Base-by-base conservation (phyloP, 92 coral and sea anemone species). In the Phenganax subtilis region DNA sequence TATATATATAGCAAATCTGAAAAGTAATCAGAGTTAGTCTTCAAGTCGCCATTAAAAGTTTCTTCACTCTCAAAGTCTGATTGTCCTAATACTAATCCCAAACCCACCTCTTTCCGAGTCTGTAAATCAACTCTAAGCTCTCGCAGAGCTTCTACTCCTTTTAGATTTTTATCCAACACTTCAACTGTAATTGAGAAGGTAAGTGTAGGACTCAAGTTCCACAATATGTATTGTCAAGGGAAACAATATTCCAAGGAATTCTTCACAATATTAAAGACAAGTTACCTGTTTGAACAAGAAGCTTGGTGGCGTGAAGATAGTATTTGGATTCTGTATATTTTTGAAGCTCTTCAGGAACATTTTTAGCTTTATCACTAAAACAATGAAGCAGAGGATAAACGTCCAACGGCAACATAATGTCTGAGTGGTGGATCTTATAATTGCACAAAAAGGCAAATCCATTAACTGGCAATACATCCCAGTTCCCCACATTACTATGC, bases 261-360 rank as follows among this genome's bases (percentile, higher is more conserved):
- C 47, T 37, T 37, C 17, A 12, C 16, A 15, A 10, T 55, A 59
- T 55, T 14, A 10, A 47, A 15, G 30, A 16, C 15, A 66, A 20
- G 8, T 9, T n/a, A 91, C 99, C 99, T 90, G 99, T 96, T 6
- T 88, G 86, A 3, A 96, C 99, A 79, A 96, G 97, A 15, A 90
- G 89, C 70, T 92, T 92, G 75, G 99, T 96, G 9, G 99, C 92
- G 87, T 96, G 97, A 57, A 96, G 90, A 71, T 96, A 96, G 72
- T 96, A 96, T 70, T 96, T 96, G 80, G 92, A 91, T 64, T 92
- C 89, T 74, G 92, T 96, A 79, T 82, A 90, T 76, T 96, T 92
- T 71, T 92, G 97, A 54, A 96, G 91, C 80, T 96, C 91, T 57
- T 96, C 99, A 51, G 99, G 99, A 56, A 96, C 97, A 86, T 96